phyloP scores from a whole-genome alignment of 2,113 vertebrate genomes.

The Apaloderma vittatum region DNA sequence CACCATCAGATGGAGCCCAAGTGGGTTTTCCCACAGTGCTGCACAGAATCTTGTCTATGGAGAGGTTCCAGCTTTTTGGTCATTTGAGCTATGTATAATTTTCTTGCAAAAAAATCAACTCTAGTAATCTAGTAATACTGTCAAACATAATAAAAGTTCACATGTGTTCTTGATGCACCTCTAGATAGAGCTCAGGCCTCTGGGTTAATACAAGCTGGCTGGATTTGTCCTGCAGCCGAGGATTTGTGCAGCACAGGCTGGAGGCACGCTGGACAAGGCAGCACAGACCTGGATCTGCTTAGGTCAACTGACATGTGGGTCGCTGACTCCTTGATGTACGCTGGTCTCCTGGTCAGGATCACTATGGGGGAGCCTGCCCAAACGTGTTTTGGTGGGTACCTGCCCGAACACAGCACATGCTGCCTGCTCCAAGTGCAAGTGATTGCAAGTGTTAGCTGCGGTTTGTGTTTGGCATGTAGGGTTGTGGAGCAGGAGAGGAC shows the following conservation, averaged over 20 bases:
- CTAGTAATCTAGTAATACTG: background rate
- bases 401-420: background rate
- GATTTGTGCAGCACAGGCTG: background rate
- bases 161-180: background rate
- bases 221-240: background rate
- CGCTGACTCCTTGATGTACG: fast-evolving
- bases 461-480: background rate
- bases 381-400: background rate
- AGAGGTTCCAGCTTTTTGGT: background rate
- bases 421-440: background rate
- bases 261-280: fast-evolving
- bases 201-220: background rate
- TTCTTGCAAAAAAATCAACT: background rate
- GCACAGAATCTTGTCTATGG: background rate
- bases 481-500: background rate
- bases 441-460: background rate
- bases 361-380: fast-evolving
- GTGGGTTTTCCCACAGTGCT: background rate
- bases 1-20: background rate
- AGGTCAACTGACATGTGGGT: fast-evolving
- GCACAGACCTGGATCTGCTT: background rate
- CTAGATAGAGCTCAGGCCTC: background rate
- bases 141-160: background rate
- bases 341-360: background rate
- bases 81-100: background rate